Conservation (phyloP, 2,113 vertebrate genomes). For the Oncorhynchus nerka region DNA sequence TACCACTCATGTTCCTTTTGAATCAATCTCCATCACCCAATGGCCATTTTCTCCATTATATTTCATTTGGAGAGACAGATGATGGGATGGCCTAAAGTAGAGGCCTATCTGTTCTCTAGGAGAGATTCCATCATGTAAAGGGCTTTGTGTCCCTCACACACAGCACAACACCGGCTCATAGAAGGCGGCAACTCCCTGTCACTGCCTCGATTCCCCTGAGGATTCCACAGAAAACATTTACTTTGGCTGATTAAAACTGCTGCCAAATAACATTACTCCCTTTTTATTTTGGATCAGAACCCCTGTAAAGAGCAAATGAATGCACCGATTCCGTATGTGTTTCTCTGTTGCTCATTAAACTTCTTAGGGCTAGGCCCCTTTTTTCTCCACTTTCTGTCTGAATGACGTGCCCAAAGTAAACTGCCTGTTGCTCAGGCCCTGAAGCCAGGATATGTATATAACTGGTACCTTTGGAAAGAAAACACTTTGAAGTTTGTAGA, state of each 20-base stretch:
- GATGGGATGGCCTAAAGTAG: slow-evolving; percentile 36
- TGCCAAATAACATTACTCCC: slow-evolving; percentile 33
- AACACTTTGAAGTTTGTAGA: no score
- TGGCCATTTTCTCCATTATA: slow-evolving; percentile 62
- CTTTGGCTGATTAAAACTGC: slow-evolving; percentile 56
- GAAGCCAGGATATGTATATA: no score
- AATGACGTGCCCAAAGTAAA: no score
- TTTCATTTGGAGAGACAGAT: slow-evolving; percentile 58
- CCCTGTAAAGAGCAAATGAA: neutral
- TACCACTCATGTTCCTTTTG: slow-evolving; percentile 63
- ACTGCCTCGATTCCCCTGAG: slow-evolving; percentile 18
- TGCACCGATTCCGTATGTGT: no score
- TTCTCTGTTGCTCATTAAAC: no score
- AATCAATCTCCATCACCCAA: slow-evolving; percentile 71
- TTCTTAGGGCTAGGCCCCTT: no score
- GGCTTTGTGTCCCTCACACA: slow-evolving; percentile 29
- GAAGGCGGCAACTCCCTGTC: slow-evolving; percentile 49
- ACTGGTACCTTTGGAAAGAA: no score
- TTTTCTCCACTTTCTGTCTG: no score
- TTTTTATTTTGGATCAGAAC: slow-evolving; percentile 6
- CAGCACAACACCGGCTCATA: slow-evolving; percentile 33
- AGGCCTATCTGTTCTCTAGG: slow-evolving; percentile 20
- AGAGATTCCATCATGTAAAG: slow-evolving; percentile 56
- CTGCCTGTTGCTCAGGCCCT: no score
- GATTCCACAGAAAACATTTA: slow-evolving; percentile 57